Conservation (phyloP, 2,113 vertebrate genomes). For the Gallinago paraguaiae region DNA sequence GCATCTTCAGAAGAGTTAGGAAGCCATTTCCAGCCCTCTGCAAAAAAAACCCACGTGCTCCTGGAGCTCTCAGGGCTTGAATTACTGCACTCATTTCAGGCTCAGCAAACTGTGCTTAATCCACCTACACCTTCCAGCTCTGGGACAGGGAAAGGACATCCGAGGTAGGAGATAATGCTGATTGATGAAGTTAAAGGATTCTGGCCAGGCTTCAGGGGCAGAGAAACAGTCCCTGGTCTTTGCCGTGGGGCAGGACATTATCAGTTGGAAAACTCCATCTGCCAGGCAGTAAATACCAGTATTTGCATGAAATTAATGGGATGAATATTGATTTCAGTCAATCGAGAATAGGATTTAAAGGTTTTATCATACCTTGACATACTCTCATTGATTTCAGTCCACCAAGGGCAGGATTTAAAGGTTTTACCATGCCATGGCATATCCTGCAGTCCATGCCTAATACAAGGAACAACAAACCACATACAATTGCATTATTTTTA, state of each 20-base stretch:
- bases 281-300: neutral
- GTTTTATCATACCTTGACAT: neutral
- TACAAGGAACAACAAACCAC: neutral
- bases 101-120: neutral
- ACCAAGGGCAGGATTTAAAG: too few species aligned
- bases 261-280: neutral
- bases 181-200: neutral
- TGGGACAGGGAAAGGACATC: neutral
- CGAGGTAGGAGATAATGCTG: neutral
- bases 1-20: neutral
- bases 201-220: neutral
- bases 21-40: neutral
- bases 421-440: too few species aligned
- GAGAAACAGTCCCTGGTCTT: neutral
- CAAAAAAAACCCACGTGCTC: neutral
- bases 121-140: neutral
- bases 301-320: neutral
- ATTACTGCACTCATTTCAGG: neutral
- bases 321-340: neutral
- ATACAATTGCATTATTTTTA: neutral
- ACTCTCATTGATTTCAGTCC: too few species aligned
- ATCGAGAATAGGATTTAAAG: neutral
- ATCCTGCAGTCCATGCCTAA: neutral
- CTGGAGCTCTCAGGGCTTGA: neutral
- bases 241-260: accelerated